phyloP scores from a whole-genome alignment of 2,888 invertebrate genomes.

The Exocentrus adspersus region DNA sequence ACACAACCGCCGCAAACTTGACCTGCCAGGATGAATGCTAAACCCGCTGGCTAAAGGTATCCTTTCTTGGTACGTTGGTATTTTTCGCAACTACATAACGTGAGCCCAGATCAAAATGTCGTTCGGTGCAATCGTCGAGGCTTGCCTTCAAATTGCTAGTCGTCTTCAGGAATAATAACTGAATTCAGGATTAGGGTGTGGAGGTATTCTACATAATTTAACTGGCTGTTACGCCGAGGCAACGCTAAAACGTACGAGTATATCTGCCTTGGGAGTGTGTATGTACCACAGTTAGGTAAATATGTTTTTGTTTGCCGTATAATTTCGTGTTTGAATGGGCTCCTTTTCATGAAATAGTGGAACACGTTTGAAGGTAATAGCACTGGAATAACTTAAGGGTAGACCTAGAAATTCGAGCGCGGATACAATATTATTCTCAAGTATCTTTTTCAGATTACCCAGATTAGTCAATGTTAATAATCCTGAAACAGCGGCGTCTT shows the following conservation, averaged over 20 bases:
- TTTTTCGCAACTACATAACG: constrained; percentile 2
- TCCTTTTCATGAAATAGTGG: too few relatives aligned
- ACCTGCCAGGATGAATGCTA: constrained; percentile 15
- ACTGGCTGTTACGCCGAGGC: not conserved
- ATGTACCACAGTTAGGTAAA: not conserved
- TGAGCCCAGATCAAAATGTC: constrained; percentile 19
- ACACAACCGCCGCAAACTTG: constrained; percentile 20
- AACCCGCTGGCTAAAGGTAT: not conserved
- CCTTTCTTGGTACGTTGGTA: constrained; percentile 6
- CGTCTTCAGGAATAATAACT: constrained; percentile 16
- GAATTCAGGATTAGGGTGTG: constrained; percentile 17
- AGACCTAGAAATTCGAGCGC: too few relatives aligned
- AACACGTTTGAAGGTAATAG: too few relatives aligned
- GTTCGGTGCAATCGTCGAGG: constrained; percentile 3
- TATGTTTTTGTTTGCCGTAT: not conserved
- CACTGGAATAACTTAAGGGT: too few relatives aligned
- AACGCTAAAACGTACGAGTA: not conserved
- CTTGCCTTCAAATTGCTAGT: constrained; percentile 3
- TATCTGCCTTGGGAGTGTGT: not conserved
- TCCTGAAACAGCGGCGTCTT: too few relatives aligned
- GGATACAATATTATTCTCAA: too few relatives aligned
- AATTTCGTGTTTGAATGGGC: not conserved
- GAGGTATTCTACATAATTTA: constrained; percentile 6
- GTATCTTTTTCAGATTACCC: too few relatives aligned
- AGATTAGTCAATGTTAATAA: too few relatives aligned